Percentiles rank a stretch among this genome's conserved stretches.
Evolutionary conservation across 2,888 invertebrate species (phyloP).

Genomic region (Xanthia icteritia): DNA sequence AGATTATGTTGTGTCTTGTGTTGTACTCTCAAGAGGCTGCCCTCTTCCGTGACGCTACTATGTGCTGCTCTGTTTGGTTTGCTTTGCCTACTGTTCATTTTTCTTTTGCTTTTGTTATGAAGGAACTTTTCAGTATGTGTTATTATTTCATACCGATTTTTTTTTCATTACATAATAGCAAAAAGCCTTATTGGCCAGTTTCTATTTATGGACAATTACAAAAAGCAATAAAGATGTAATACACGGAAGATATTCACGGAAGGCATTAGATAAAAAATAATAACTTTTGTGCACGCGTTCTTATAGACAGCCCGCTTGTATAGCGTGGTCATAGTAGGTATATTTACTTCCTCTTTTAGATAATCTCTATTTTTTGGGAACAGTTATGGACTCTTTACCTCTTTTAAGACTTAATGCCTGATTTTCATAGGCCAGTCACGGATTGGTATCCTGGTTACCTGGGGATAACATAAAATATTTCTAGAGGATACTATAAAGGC

Average conservation of each 20-base stretch:
- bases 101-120: slow-evolving; percentile 1
- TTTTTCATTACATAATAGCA: slow-evolving; percentile 12
- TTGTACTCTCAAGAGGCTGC: slow-evolving; percentile 59
- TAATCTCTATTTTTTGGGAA: not conserved
- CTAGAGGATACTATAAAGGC: not conserved
- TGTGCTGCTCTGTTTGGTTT: slow-evolving; percentile 26
- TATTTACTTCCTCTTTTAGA: slow-evolving; percentile 1
- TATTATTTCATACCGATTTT: not conserved
- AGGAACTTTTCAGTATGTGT: not conserved
- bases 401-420: not conserved
- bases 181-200: not conserved
- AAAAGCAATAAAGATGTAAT: slow-evolving; percentile 37
- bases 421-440: not conserved
- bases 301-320: not conserved
- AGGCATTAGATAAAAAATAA: slow-evolving; percentile 23
- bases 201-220: slow-evolving; percentile 22
- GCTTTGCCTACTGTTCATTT: slow-evolving; percentile 31
- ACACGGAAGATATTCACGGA: slow-evolving; percentile 43
- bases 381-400: not conserved
- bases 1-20: slow-evolving; percentile 78
- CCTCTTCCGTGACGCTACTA: slow-evolving; percentile 55
- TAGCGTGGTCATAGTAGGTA: not conserved
- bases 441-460: not conserved
- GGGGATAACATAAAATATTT: not conserved
- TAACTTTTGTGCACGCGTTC: slow-evolving; percentile 32